These are phyloP conservation scores for Oostethus manadensis DNA, from an alignment of 2,113 vertebrate species.

Conservation along the genomic window DNA sequence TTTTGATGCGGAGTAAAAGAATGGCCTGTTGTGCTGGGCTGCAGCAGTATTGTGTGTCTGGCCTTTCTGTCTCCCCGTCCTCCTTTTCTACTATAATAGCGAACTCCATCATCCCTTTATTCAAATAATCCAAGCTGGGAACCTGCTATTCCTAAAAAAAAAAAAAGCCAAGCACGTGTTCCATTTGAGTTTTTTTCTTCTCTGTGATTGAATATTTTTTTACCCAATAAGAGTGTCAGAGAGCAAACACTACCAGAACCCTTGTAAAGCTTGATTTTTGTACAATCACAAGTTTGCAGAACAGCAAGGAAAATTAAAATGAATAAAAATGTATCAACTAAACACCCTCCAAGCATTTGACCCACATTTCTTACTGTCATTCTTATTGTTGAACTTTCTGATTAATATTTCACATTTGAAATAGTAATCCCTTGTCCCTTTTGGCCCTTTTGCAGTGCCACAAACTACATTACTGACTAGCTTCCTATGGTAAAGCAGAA, in stretches of 20 bases:
- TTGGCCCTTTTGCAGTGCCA: too few relatives aligned
- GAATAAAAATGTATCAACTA: too few relatives aligned
- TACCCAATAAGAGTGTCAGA: neutral
- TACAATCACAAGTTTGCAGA: too few relatives aligned
- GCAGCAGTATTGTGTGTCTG: constrained; percentile 63
- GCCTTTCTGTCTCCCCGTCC: constrained; percentile 34
- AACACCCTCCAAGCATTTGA: too few relatives aligned
- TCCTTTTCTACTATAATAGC: constrained; percentile 34
- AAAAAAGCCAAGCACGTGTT: constrained; percentile 5
- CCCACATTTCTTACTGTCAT: too few relatives aligned
- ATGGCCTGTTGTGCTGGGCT: constrained; percentile 80
- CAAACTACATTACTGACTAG: too few relatives aligned
- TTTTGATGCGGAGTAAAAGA: constrained; percentile 72
- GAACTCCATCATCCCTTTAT: constrained; percentile 45
- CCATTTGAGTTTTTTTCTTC: neutral
- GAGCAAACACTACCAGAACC: neutral
- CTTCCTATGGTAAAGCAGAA: too few relatives aligned
- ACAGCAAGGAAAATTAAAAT: too few relatives aligned
- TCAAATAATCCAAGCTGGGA: constrained; percentile 31
- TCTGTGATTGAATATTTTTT: constrained; percentile 18
- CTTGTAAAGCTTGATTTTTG: too few relatives aligned
- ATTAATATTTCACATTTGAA: too few relatives aligned
- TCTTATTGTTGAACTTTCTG: too few relatives aligned
- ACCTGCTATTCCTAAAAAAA: constrained; percentile 10
- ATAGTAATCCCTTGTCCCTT: too few relatives aligned